A percentile compares a stretch with the other conserved stretches of the same genome.
Conservation (phyloP, 2,888 invertebrate genomes). For the Leptinotarsa tumamoca region DNA sequence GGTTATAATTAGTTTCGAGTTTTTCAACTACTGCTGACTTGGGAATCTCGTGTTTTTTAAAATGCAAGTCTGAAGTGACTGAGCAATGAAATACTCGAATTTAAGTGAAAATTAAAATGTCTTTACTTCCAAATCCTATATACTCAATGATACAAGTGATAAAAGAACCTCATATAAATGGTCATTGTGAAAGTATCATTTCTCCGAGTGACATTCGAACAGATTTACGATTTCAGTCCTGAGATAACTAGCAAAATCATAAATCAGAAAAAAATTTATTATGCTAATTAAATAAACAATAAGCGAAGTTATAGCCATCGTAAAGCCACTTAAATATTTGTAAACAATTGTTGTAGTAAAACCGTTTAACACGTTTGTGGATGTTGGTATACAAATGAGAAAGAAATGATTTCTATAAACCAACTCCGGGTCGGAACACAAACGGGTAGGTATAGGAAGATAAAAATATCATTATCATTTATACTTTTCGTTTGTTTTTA, state of each 20-base stretch:
- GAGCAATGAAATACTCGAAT: too few species aligned
- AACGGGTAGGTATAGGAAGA: too few species aligned
- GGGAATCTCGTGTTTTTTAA: too few species aligned
- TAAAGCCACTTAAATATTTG: constrained; percentile 42
- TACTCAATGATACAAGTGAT: background rate
- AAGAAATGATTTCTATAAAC: too few species aligned
- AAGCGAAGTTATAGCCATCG: constrained; percentile 40
- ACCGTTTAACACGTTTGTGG: constrained; percentile 27
- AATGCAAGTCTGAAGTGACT: too few species aligned
- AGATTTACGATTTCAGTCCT: constrained; percentile 12
- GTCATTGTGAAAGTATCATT: background rate
- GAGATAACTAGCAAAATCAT: constrained; percentile 32
- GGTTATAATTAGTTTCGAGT: too few species aligned
- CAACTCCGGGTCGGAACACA: too few species aligned
- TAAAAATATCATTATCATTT: too few species aligned
- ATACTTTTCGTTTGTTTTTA: too few species aligned
- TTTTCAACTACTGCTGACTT: too few species aligned
- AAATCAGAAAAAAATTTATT: constrained; percentile 39
- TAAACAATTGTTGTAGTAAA: constrained; percentile 41
- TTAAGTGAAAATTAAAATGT: too few species aligned
- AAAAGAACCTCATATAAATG: background rate
- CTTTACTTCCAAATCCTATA: background rate
- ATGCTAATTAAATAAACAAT: constrained; percentile 43
- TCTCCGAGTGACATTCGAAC: background rate
- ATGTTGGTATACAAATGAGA: background rate